Evolutionary conservation across 2,113 vertebrate species (phyloP).

Genomic region (Coptodon rendalli): DNA sequence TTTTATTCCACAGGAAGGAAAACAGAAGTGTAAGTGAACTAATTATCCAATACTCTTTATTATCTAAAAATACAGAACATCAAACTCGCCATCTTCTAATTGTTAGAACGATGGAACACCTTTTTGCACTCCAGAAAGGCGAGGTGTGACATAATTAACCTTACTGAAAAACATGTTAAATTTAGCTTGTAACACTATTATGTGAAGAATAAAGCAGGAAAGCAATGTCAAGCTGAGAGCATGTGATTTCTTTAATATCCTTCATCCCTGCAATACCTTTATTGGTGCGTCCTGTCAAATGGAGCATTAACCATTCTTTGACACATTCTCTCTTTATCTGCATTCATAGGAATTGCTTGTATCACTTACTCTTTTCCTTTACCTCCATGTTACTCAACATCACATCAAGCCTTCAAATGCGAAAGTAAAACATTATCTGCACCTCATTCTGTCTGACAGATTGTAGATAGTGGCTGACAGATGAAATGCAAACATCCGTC

Average conservation of each 20-base stretch:
- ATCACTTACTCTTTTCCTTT: constrained; percentile 29
- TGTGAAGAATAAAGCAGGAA: background rate
- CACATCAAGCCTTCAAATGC: constrained; percentile 48
- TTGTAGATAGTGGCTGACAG: constrained; percentile 12
- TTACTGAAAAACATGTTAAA: background rate
- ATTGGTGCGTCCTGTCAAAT: background rate
- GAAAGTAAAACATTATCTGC: constrained; percentile 70
- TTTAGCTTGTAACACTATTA: background rate
- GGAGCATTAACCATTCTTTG: constrained; percentile 1
- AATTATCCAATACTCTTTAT: constrained; percentile 1
- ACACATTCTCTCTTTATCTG: constrained; percentile 5
- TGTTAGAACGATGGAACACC: background rate
- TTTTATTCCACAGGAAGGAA: background rate
- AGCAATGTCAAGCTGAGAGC: background rate
- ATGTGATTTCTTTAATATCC: background rate
- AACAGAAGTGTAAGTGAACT: background rate
- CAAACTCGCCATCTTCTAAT: background rate
- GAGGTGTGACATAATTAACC: background rate
- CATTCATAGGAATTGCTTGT: constrained; percentile 15
- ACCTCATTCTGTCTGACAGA: constrained; percentile 45
- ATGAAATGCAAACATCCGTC: constrained; percentile 44
- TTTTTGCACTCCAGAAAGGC: background rate
- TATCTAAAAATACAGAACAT: background rate
- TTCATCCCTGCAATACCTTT: background rate
- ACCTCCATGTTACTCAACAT: constrained; percentile 44